These are phyloP conservation scores for Patella caerulea DNA, from an alignment of 2,888 invertebrate genomes.

Conservation along the genomic window DNA sequence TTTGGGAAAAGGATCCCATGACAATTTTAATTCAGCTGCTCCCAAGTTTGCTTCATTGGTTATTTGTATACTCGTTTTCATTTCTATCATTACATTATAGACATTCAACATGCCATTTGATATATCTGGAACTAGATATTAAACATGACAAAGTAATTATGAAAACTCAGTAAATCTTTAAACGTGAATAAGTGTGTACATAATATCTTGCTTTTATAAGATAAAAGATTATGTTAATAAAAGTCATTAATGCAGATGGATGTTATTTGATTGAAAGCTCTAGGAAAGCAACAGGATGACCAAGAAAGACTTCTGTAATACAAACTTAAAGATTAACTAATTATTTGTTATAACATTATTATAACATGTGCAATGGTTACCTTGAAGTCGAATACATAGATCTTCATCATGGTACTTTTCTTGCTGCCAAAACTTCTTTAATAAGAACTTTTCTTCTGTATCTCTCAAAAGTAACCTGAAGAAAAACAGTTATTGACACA, in stretches of 20 bases:
- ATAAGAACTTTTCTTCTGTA: conserved; percentile 13
- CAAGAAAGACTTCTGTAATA: no score
- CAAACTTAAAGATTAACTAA: no score
- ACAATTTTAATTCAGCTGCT: conserved; percentile 13
- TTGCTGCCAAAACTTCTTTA: conserved; percentile 15
- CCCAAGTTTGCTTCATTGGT: conserved; percentile 4
- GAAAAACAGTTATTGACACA: not conserved
- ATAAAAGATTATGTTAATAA: no score
- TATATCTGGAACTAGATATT: not conserved
- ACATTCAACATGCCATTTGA: not conserved
- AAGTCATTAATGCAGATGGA: no score
- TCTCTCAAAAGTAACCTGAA: conserved; percentile 16
- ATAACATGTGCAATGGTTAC: not conserved
- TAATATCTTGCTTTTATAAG: no score
- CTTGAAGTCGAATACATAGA: conserved; percentile 18
- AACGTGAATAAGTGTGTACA: no score
- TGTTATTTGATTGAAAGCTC: no score
- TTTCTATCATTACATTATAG: not conserved
- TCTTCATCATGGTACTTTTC: conserved; percentile 26
- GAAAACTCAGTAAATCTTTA: no score
- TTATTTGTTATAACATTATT: no score
- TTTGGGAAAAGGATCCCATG: conserved; percentile 11
- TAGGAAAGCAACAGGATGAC: no score
- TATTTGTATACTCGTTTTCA: not conserved
- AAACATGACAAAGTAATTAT: not conserved